Evolutionary conservation across 2,797 vertebrate genomes (phyloP).

Genomic region (Propithecus deckenii): DNA sequence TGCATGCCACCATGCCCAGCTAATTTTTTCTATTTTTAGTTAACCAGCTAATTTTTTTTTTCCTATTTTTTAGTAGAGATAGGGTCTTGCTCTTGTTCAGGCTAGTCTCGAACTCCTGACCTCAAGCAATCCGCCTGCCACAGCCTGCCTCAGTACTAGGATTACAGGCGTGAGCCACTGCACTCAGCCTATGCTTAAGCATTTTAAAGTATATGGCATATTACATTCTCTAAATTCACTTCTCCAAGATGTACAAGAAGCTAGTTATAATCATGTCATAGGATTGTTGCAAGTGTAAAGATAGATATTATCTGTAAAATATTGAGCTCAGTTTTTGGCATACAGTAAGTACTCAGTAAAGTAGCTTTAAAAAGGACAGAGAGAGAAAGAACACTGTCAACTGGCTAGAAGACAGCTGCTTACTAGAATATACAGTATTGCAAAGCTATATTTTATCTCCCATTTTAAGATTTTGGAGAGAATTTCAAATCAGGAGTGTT

Average conservation of each 20-base stretch:
- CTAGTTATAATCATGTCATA: not conserved
- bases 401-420: not conserved
- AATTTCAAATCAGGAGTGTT: constrained; percentile 24
- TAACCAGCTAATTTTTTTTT: too few species aligned
- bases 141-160: too few species aligned
- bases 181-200: not conserved
- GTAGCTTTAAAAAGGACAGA: not conserved
- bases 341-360: not conserved
- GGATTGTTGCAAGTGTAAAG: not conserved
- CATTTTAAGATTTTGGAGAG: not conserved
- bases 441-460: not conserved
- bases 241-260: not conserved
- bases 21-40: too few species aligned
- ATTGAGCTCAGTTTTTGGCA: not conserved
- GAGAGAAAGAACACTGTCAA: not conserved
- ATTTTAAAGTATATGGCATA: not conserved
- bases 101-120: too few species aligned
- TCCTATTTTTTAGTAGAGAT: too few species aligned
- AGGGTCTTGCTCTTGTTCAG: too few species aligned
- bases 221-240: not conserved
- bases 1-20: too few species aligned
- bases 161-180: too few species aligned
- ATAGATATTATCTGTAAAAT: not conserved
- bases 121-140: too few species aligned
- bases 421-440: not conserved